Percentiles rank a stretch among this genome's conserved stretches.
phyloP scores from a whole-genome alignment of 2,113 vertebrate species.

The Stigmatopora nigra region DNA sequence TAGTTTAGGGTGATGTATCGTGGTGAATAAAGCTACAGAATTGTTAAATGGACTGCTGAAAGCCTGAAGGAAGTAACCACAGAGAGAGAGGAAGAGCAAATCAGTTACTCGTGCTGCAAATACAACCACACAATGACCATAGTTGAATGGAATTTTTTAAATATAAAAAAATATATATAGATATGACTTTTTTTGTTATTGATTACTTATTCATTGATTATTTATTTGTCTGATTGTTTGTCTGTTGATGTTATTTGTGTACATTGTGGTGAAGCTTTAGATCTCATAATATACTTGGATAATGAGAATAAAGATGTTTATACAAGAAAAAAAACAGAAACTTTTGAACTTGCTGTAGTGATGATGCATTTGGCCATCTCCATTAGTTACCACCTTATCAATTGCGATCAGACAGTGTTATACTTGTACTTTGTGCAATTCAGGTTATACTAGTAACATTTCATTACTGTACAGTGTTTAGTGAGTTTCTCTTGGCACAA shows the following conservation, averaged over 20 bases:
- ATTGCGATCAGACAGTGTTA: not conserved
- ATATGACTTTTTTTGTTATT: too few relatives aligned
- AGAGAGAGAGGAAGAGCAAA: not conserved
- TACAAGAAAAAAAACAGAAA: not conserved
- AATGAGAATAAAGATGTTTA: too few relatives aligned
- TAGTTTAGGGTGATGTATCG: not conserved
- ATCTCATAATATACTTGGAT: too few relatives aligned
- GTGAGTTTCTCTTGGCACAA: not conserved
- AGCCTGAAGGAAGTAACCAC: slow-evolving; percentile 6
- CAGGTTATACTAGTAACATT: not conserved
- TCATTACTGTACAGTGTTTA: not conserved
- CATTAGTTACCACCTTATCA: not conserved
- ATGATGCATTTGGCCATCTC: not conserved
- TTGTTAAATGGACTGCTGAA: not conserved
- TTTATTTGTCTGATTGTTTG: too few relatives aligned
- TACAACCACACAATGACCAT: not conserved
- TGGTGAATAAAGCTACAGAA: not conserved
- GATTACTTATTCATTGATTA: too few relatives aligned
- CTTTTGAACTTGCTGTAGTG: not conserved
- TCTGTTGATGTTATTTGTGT: too few relatives aligned
- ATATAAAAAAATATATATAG: not conserved
- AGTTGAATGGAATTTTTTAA: not conserved
- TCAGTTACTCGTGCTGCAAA: not conserved
- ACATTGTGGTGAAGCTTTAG: too few relatives aligned
- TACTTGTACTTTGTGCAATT: not conserved